Conservation (phyloP, 2,888 invertebrate species). For the Oscheius sp. region DNA sequence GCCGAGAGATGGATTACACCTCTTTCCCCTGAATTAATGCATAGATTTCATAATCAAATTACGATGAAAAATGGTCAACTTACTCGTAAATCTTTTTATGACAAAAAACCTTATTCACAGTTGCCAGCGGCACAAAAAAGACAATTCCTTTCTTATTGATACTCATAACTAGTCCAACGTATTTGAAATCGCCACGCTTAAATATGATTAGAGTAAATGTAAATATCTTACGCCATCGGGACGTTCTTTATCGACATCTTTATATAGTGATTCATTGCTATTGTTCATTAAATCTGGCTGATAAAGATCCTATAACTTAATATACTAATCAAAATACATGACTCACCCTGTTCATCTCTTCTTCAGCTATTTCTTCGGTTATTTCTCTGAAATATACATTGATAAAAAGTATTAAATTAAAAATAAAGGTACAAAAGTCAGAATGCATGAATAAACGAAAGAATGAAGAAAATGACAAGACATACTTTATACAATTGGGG, state of each 20-base stretch:
- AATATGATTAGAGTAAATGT: neutral
- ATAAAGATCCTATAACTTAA: neutral
- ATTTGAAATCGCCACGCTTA: neutral
- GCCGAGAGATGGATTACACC: neutral
- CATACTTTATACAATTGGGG: too few species aligned
- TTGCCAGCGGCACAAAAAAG: neutral
- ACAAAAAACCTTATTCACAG: neutral
- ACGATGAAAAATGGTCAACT: neutral
- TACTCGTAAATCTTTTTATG: neutral
- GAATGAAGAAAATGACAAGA: too few species aligned
- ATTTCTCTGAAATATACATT: too few species aligned
- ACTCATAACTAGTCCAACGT: neutral
- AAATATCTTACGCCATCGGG: neutral
- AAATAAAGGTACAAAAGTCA: too few species aligned
- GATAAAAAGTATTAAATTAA: too few species aligned
- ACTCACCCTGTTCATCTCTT: neutral
- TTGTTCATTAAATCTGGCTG: neutral
- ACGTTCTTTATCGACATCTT: neutral
- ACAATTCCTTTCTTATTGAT: neutral
- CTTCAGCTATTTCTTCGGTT: too few species aligned
- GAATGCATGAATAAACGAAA: neutral
- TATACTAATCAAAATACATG: neutral
- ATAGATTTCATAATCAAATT: too few species aligned
- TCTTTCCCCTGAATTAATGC: neutral
- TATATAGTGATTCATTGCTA: neutral